A percentile compares a stretch with the other conserved stretches of the same genome.
phyloP scores from a whole-genome alignment of 2,888 invertebrate genomes.

The Cenopis cana region DNA sequence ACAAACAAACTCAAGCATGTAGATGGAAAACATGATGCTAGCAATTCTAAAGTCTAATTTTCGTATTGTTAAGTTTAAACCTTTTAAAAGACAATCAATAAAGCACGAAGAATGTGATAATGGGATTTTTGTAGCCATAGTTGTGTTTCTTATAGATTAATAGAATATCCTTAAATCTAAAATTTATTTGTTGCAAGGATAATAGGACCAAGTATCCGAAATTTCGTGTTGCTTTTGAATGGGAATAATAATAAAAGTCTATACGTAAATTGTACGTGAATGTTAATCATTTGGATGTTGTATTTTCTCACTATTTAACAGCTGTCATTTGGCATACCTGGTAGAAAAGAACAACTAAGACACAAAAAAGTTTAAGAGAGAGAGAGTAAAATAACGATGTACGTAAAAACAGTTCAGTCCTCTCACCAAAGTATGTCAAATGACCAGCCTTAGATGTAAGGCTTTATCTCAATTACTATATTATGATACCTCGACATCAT shows the following conservation, averaged over 20 bases:
- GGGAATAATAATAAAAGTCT: conserved; percentile 55
- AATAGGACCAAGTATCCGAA: conserved; percentile 45
- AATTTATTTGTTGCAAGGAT: conserved; percentile 43
- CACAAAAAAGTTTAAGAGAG: not conserved
- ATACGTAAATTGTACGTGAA: conserved; percentile 68
- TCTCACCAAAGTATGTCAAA: conserved; percentile 50
- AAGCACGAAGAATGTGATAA: conserved; percentile 69
- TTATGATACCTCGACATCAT: conserved; percentile 58
- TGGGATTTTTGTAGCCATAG: conserved; percentile 58
- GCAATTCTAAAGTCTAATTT: conserved; percentile 45
- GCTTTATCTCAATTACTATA: conserved; percentile 77
- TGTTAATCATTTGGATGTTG: conserved; percentile 59
- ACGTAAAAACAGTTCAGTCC: not conserved
- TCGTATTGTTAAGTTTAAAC: conserved; percentile 48
- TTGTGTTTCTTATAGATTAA: conserved; percentile 47
- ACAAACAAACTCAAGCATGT: not conserved
- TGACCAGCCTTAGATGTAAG: conserved; percentile 69
- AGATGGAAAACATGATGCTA: conserved; percentile 10
- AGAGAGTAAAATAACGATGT: not conserved
- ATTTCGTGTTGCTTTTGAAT: conserved; percentile 40
- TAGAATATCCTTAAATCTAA: conserved; percentile 48
- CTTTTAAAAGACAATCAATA: conserved; percentile 44
- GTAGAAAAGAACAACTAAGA: conserved; percentile 41
- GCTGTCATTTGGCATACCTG: conserved; percentile 52
- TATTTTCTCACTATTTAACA: conserved; percentile 58